phyloP scores from a whole-genome alignment of 1,140 invertebrate species.

The Panagrolaimus sp. region DNA sequence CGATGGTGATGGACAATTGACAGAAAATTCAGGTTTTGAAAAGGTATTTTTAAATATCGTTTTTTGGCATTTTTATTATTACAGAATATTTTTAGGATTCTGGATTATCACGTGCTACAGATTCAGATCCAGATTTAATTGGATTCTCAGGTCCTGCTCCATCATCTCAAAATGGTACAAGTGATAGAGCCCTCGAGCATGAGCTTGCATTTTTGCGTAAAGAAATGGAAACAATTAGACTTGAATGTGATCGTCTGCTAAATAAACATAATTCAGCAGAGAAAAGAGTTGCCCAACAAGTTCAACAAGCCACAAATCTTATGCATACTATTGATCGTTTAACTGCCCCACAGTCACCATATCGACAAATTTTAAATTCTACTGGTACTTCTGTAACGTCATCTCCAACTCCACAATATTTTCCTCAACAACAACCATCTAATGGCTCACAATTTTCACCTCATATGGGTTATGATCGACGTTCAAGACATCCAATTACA shows the following conservation, averaged over 20 bases:
- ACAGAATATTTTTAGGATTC: constrained; percentile 33
- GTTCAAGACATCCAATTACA: not conserved
- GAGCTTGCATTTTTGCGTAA: constrained; percentile 64
- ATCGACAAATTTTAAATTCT: constrained; percentile 23
- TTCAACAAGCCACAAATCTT: constrained; percentile 10
- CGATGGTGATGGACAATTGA: constrained; percentile 23
- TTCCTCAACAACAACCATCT: constrained; percentile 13
- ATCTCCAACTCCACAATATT: constrained; percentile 19
- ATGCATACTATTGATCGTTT: constrained; percentile 60
- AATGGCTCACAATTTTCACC: constrained; percentile 20
- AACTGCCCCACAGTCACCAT: constrained; percentile 60
- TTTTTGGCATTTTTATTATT: not conserved
- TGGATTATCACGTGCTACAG: constrained; percentile 41
- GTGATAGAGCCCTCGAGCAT: constrained; percentile 62
- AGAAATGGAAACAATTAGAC: constrained; percentile 65
- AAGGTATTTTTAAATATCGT: not conserved
- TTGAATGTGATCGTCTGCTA: constrained; percentile 63
- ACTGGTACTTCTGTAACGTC: not conserved
- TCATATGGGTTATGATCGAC: not conserved
- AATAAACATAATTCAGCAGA: constrained; percentile 43
- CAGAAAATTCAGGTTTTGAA: constrained; percentile 24
- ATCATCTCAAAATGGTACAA: constrained; percentile 21
- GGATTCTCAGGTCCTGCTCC: not conserved
- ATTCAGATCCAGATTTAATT: constrained; percentile 39
- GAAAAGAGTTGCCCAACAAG: constrained; percentile 22